A percentile compares a stretch with the other conserved stretches of the same genome.
These are phyloP conservation scores for Ceratina japonica DNA, from an alignment of 1,140 invertebrate genomes.

Conservation along the genomic window DNA sequence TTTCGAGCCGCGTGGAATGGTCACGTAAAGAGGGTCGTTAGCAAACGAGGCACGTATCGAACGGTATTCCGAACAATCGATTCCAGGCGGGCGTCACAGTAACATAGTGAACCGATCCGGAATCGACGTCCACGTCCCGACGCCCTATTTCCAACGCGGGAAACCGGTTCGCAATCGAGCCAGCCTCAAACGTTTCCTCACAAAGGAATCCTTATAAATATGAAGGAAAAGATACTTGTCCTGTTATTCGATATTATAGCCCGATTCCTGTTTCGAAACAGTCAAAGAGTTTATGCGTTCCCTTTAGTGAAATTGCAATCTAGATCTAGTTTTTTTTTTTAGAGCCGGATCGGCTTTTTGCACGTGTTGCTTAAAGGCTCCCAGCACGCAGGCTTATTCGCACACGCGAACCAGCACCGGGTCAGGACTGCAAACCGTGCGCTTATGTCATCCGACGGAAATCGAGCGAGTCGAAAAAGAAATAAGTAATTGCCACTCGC, in stretches of 20 bases:
- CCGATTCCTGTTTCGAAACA: too few relatives aligned
- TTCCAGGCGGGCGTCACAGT: conserved; percentile 58
- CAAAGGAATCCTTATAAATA: too few relatives aligned
- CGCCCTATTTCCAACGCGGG: conserved; percentile 2
- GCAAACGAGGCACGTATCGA: too few relatives aligned
- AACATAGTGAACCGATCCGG: conserved; percentile 66
- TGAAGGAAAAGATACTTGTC: too few relatives aligned
- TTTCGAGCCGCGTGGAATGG: too few relatives aligned
- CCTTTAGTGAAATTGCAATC: too few relatives aligned
- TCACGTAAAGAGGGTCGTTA: too few relatives aligned
- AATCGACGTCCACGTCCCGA: conserved; percentile 54
- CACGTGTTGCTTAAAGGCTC: background rate
- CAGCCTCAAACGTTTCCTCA: background rate
- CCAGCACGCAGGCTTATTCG: background rate
- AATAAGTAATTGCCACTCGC: background rate
- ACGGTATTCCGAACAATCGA: too few relatives aligned
- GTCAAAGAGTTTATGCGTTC: too few relatives aligned
- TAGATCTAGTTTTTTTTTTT: too few relatives aligned
- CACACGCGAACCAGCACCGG: background rate
- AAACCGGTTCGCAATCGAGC: conserved; percentile 19
- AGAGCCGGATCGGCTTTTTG: background rate
- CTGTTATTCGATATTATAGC: too few relatives aligned
- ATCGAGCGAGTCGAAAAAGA: conserved; percentile 18
- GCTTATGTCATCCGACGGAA: conserved; percentile 13
- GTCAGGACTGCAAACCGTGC: background rate